Evolutionary conservation across 1,140 invertebrate genomes (phyloP).

Genomic region (Brachionus sp.): DNA sequence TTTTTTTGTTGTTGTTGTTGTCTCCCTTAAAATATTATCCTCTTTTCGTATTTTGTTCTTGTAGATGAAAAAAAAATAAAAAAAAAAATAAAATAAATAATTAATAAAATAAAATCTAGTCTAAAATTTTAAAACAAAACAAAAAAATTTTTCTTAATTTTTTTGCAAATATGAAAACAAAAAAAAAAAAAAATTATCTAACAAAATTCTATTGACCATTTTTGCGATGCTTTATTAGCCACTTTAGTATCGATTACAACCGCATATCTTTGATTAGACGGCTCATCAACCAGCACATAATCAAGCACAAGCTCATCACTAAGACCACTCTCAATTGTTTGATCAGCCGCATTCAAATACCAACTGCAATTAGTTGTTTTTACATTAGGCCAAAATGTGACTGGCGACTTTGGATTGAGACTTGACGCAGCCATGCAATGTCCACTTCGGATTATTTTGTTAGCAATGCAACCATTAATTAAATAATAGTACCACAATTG

Average conservation of each 20-base stretch:
- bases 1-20: no score
- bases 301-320: constrained; percentile 31
- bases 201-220: constrained; percentile 45
- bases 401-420: constrained; percentile 29
- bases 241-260: constrained; percentile 15
- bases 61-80: no score
- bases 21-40: no score
- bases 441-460: constrained; percentile 37
- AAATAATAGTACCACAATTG: constrained; percentile 44
- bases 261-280: neutral
- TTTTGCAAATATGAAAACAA: no score
- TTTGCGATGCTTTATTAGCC: constrained; percentile 33
- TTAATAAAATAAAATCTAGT: neutral
- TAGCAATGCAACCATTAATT: constrained; percentile 40
- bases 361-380: constrained; percentile 46
- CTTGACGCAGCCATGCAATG: constrained; percentile 43
- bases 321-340: constrained; percentile 41
- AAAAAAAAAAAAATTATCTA: neutral
- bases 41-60: no score
- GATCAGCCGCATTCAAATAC: constrained; percentile 11
- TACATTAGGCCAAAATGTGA: constrained; percentile 43
- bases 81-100: no score
- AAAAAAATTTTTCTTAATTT: no score
- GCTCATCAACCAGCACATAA: constrained; percentile 1
- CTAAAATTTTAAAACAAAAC: neutral